Conservation (phyloP, 2,113 vertebrate species). For the Thunnus thynnus region DNA sequence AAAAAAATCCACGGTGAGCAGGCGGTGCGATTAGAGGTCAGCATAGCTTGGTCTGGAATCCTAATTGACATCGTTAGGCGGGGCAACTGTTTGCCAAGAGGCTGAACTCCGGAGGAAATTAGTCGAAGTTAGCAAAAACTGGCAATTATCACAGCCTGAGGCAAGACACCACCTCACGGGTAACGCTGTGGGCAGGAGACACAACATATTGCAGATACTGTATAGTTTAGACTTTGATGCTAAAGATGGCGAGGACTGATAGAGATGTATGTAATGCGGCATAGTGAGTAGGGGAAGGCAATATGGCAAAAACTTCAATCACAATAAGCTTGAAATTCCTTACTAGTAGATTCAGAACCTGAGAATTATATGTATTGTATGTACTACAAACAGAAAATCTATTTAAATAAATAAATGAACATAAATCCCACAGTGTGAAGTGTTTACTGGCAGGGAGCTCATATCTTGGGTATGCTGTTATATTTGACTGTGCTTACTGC, state of each 20-base stretch:
- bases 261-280: not conserved
- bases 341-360: too few relatives aligned
- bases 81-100: slow-evolving; percentile 54
- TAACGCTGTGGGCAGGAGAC: not conserved
- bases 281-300: too few relatives aligned
- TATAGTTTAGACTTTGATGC: not conserved
- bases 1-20: slow-evolving; percentile 26
- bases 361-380: too few relatives aligned
- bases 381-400: not conserved
- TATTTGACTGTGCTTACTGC: not conserved
- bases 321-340: too few relatives aligned
- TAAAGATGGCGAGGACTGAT: not conserved
- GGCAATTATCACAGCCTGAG: slow-evolving; percentile 49
- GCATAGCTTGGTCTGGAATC: slow-evolving; percentile 20
- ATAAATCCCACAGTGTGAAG: not conserved
- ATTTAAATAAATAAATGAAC: not conserved
- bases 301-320: too few relatives aligned
- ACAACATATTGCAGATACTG: not conserved
- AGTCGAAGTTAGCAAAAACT: slow-evolving; percentile 36
- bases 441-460: not conserved
- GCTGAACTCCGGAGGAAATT: slow-evolving; percentile 45
- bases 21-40: slow-evolving; percentile 22
- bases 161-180: slow-evolving; percentile 16
- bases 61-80: slow-evolving; percentile 34
- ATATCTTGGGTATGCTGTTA: too few relatives aligned